Base-by-base conservation (phyloP, 2,888 invertebrate species). In the Orthonychiurus folsomi region DNA sequence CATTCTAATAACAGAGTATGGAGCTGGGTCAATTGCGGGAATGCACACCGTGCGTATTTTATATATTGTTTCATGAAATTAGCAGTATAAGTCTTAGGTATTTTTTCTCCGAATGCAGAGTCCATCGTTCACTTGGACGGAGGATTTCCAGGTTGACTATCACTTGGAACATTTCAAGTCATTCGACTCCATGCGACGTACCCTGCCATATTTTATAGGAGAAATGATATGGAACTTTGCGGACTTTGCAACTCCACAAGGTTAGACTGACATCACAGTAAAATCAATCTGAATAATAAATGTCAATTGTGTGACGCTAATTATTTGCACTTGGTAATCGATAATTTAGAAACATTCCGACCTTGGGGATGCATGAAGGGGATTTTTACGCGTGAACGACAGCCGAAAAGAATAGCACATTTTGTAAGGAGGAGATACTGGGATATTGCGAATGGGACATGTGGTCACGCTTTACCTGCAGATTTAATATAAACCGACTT, bases 151-250 rank as follows among this genome's bases (percentile, higher is more conserved):
- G 79, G 83, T 85, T 1, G 85, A 87, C 53, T 77, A 93, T 60
- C 81, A 95, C 76, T 84, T 87, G 0, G 84, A 87, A 74, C 93
- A 96, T 75, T 96, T 97, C 76, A 83, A 86, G 75, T 93, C 92
- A 0, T 96, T 97, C 75, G 97, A 97, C 76, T 78, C 78, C n/a
- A 78, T 95, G 27, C 82, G 92, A 59, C 78, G 83, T 62, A 71
- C 75, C 27, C 69, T 63, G 9, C 83, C 84, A 3, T 90, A 88
- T 79, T 89, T 97, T 74, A 85, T 92, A 26, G 97, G 97, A 2
- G 97, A 97, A 80, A 93, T 96, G 81, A 89, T 96, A 54, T 97
- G 97, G 97, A 97, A 97, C 78, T 97, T 97, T 78, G 97, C 97
- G 0, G 97, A 97, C 77, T 99, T 97, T 75, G 91, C 93, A 78